Conservation (phyloP, 2,797 vertebrate species). For the Falco cherrug region DNA sequence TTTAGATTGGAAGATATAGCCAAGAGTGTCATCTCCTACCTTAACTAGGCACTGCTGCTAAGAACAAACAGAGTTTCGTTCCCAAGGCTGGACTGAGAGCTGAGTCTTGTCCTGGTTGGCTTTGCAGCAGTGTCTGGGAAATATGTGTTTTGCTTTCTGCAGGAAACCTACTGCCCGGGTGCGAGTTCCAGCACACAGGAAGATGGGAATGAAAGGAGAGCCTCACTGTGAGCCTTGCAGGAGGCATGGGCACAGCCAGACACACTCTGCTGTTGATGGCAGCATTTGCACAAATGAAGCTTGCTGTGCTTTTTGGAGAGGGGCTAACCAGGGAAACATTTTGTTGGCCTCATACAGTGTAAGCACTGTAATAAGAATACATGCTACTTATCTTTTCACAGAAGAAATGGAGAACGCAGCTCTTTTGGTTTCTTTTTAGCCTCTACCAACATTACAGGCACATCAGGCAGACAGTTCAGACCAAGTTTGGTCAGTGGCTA, state of each 20-base stretch:
- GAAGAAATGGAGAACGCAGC: neutral
- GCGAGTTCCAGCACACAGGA: fast-evolving
- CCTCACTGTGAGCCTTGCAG: neutral
- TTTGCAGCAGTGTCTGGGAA: neutral
- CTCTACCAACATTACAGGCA: neutral
- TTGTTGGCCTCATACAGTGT: neutral
- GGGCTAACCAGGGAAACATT: neutral
- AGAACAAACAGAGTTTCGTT: fast-evolving
- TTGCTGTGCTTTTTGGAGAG: neutral
- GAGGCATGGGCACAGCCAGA: neutral
- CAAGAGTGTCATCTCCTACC: neutral
- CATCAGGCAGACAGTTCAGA: neutral
- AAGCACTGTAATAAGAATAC: neutral
- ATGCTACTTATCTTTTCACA: neutral
- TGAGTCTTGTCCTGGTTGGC: neutral
- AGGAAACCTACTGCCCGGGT: neutral
- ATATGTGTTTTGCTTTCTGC: fast-evolving
- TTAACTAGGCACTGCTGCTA: neutral
- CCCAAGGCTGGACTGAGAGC: neutral
- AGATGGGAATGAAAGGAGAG: fast-evolving
- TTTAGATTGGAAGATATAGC: neutral
- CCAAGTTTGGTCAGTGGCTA: neutral
- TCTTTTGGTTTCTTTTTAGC: neutral
- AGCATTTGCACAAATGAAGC: neutral
- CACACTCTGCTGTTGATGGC: neutral